Base-by-base conservation (phyloP, 2,888 invertebrate species). In the Cantharis nigra region DNA sequence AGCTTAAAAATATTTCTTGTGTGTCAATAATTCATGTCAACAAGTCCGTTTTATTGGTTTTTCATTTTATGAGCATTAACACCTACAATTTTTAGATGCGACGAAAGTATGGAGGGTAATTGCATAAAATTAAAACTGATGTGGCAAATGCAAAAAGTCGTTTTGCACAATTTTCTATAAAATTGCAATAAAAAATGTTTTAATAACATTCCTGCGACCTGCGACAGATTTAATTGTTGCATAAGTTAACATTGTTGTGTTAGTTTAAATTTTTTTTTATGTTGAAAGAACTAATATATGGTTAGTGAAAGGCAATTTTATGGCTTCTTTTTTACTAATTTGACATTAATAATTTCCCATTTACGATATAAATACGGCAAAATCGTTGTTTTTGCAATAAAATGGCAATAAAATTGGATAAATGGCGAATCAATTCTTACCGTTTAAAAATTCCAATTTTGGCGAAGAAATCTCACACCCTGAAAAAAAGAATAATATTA, bases 261-360 rank as follows among this genome's bases (percentile, higher is more conserved):
- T 77, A 71, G 73, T 72, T 69, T 78, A 72, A 73, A 79, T 75
- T 75, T 26, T 26, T 76, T 73, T 26, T 76, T 73, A 79, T 76
- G 62, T 75, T 67, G 28, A 74, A 78, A 72, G 71, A 72, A 26
- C 76, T 76, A 76, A 76, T 75, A 77, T 77, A 78, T 73, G 79
- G 78, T 78, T 74, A 79, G 79, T 79, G 79, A 79, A 79, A 79
- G 79, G 79, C 72, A 70, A 69, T 71, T 74, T 79, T 79, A 78
- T 78, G 65, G 73, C 73, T 63, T 64, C 14, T 75, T 71, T 69
- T 69, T 71, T 69, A 70, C 69, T 78, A 79, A 79, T 79, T 74
- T 79, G 79, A 78, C 78, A 74, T 74, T 76, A 79, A 76, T 79
- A 76, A 79, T 75, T 79, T 79, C 63, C 76, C 63, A 75, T 77